These are phyloP conservation scores for Danio rerio DNA, from an alignment of 2,113 vertebrate genomes.

Conservation along the genomic window GRCz12tu NC_133190.1:18753001-18753500, in stretches of 20 bases:
- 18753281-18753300: constrained; percentile 20
- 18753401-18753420: constrained; percentile 50
- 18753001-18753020: background rate
- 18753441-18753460: constrained; percentile 39
- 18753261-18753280: background rate
- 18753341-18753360: constrained; percentile 34
- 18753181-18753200: background rate
- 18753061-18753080: too few relatives aligned
- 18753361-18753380: constrained; percentile 22
- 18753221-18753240: background rate
- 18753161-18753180: background rate
- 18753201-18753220: background rate
- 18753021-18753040: background rate
- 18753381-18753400: constrained; percentile 19
- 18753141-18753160: background rate
- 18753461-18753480: constrained; percentile 3
- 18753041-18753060: too few relatives aligned
- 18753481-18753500: background rate
- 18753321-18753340: constrained; percentile 3
- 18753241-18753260: background rate
- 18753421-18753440: constrained; percentile 30
- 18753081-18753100: too few relatives aligned
- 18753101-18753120: background rate
- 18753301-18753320: constrained; percentile 16
- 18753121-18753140: background rate